Evolutionary conservation across 92 coral and sea anemone genomes (phyloP).

Genomic region (Zoanthus sansibaricus): DNA sequence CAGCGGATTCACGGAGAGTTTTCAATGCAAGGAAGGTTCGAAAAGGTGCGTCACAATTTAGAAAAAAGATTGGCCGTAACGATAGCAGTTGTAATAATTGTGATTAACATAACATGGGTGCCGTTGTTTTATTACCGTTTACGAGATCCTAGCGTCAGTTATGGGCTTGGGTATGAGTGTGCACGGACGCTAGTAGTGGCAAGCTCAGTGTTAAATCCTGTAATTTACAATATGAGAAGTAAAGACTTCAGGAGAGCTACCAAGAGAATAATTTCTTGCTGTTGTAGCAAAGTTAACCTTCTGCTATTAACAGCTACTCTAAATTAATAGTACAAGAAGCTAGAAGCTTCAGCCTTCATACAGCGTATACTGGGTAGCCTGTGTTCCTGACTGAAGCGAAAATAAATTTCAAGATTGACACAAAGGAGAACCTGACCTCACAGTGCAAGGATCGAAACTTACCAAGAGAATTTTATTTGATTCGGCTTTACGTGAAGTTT

Average conservation of each 20-base stretch:
- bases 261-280: background rate
- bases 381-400: too few relatives aligned
- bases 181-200: slow-evolving; percentile 23
- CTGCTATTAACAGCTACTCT: background rate
- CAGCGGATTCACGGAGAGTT: background rate
- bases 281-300: background rate
- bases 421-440: too few relatives aligned
- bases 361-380: too few relatives aligned
- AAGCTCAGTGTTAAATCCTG: slow-evolving; percentile 11
- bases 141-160: background rate
- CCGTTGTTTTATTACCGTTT: slow-evolving; percentile 30
- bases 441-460: too few relatives aligned
- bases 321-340: background rate
- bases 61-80: slow-evolving; percentile 23
- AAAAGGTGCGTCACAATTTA: background rate
- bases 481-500: too few relatives aligned
- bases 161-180: slow-evolving; percentile 13
- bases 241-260: slow-evolving; percentile 10
- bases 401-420: too few relatives aligned
- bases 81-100: slow-evolving; percentile 12
- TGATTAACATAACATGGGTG: slow-evolving; percentile 4
- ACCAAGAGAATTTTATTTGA: too few relatives aligned
- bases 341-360: too few relatives aligned
- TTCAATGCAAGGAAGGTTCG: background rate
- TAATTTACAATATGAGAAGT: background rate